Evolutionary conservation across 2,113 vertebrate species (phyloP).

Genomic region (Ranitomeya imitator): DNA sequence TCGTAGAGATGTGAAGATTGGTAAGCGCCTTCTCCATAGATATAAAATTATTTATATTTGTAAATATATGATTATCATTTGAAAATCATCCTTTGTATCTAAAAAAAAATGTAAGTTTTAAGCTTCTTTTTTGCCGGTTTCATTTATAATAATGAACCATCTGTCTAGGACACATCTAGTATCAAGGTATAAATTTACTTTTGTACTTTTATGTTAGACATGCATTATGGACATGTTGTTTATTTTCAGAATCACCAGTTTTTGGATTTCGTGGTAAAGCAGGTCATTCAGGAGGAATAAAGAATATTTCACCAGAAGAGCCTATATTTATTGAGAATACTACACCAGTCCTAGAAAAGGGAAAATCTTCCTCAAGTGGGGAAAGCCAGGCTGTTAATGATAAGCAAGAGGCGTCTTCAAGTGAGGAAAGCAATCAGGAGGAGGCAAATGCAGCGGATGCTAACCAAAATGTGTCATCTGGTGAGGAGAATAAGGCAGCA

Average conservation of each 20-base stretch:
- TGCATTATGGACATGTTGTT: neutral
- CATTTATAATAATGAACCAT: neutral
- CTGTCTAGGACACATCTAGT: neutral
- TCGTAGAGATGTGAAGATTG: neutral
- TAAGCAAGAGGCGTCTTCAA: neutral
- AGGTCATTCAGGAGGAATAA: too few species aligned
- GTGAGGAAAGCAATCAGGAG: neutral
- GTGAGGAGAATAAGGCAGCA: neutral
- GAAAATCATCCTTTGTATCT: too few species aligned
- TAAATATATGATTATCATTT: neutral
- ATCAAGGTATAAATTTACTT: neutral
- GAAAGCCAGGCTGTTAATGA: neutral
- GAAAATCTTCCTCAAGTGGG: neutral
- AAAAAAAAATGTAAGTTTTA: too few species aligned
- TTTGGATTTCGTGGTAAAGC: neutral
- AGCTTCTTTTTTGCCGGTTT: too few species aligned
- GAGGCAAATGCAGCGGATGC: neutral
- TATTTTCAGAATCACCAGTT: neutral
- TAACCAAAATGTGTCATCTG: neutral
- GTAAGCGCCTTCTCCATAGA: neutral
- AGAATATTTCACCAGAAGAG: too few species aligned
- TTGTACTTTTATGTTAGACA: too few species aligned
- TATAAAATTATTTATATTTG: neutral
- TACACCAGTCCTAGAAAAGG: neutral
- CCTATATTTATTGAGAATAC: neutral